A percentile compares a stretch with the other conserved stretches of the same genome.
Conservation (phyloP, 2,113 vertebrate genomes). For the Dasyprocta punctata region DNA sequence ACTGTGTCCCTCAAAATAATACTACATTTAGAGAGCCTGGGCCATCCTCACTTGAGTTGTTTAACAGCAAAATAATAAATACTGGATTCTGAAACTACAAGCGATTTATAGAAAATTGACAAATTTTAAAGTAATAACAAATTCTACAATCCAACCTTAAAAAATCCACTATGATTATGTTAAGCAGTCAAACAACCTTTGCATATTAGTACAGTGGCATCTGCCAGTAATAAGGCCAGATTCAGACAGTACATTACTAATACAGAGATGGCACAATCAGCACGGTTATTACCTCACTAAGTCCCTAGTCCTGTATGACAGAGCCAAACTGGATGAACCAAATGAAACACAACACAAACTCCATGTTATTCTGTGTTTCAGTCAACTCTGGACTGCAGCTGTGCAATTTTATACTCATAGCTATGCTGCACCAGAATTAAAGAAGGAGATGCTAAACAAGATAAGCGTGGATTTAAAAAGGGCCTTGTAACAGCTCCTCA, state of each 20-base stretch:
- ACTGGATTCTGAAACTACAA: conserved; percentile 29
- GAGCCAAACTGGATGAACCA: not conserved
- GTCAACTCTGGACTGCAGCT: not conserved
- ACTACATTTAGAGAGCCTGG: not conserved
- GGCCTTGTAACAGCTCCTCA: not conserved
- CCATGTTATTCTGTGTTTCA: not conserved
- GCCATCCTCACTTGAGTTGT: not conserved
- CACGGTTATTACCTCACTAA: not conserved
- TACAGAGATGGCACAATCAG: not conserved
- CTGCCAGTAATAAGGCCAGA: not conserved
- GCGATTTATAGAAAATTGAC: conserved; percentile 35
- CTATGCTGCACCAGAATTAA: not conserved
- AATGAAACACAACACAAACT: not conserved
- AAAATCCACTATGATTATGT: not conserved
- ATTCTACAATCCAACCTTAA: conserved; percentile 8
- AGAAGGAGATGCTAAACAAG: conserved; percentile 7
- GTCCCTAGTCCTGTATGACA: not conserved
- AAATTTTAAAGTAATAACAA: conserved; percentile 6
- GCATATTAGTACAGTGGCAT: not conserved
- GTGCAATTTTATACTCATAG: not conserved
- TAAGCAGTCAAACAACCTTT: not conserved
- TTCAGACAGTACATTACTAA: not conserved
- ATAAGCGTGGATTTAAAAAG: not conserved
- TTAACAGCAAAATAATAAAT: conserved; percentile 34
- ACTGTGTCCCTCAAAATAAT: not conserved